Base-by-base conservation (phyloP, 2,888 invertebrate species). In the Mimachlamys varia region DNA sequence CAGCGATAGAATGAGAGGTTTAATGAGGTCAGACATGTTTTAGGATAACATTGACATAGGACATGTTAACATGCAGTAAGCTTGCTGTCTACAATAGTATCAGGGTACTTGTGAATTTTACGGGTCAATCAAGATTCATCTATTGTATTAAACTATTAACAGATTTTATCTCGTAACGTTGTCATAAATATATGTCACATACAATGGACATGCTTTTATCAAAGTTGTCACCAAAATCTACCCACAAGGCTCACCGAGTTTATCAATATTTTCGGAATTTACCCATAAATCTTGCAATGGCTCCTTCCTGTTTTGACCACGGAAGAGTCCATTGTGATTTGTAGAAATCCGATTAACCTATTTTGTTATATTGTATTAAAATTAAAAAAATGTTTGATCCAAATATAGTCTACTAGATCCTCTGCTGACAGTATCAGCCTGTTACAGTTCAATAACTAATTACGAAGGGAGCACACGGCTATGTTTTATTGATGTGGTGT, bases 191-290 rank as follows among this genome's bases (percentile, higher is more conserved):
- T 62, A 62, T 62, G 53, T 58, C n/a, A 58, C 58, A 58, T 27
- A 33, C 76, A 76, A 76, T 76, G 33, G 33, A 12, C 27, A 22
- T 76, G 76, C 7, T 33, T 33, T n/a, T n/a, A 76, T 76, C 76
- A 76, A 27, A 76, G 76, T 33, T 76, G 76, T 58, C 58, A 58
- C 22, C 58, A 22, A 53, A 58, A 58, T 58, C 58, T 76, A 76
- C 76, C 76, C 15, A 22, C 58, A 76, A 22, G 33, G 33, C 76
- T 76, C 76, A 76, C 76, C 76, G 33, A 76, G 27, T 76, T 76
- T 12, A 7, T 76, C 76, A 76, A 76, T 76, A 27, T n/a, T 44
- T 44, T 44, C 62, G 3, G 17, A 22, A 62, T n/a, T n/a, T 22
- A 62, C 62, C 62, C n/a, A 62, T n/a, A 62, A 62, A 0, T 62